Evolutionary conservation across 1,140 invertebrate genomes (phyloP).

Genomic region (Trachymyrmex septentrionalis): DNA sequence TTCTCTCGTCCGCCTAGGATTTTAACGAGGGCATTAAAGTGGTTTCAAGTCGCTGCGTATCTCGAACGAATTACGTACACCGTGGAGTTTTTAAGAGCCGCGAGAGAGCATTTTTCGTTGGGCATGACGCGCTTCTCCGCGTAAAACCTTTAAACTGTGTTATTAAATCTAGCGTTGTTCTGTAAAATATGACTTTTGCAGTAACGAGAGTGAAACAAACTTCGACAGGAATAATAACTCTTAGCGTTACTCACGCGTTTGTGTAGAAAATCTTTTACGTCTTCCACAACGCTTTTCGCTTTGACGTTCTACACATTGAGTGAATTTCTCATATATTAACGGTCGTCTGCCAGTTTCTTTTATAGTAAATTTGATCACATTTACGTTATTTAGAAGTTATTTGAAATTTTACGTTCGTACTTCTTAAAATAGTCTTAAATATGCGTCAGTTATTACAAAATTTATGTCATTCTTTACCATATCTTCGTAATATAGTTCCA

Average conservation of each 20-base stretch:
- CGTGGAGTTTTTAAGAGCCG: constrained; percentile 62
- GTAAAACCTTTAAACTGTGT: constrained; percentile 31
- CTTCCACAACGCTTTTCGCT: background rate
- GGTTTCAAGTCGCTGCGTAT: constrained; percentile 75
- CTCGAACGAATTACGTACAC: constrained; percentile 76
- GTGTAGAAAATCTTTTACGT: background rate
- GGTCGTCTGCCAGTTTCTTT: background rate
- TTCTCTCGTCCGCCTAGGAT: constrained; percentile 57
- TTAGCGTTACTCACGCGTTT: background rate
- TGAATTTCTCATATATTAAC: constrained; percentile 19
- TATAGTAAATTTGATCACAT: constrained; percentile 26
- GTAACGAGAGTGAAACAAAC: background rate
- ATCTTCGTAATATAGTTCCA: constrained; percentile 9
- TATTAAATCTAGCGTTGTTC: constrained; percentile 46
- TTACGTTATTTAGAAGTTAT: constrained; percentile 29
- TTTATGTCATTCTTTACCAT: constrained; percentile 36
- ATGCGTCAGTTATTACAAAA: constrained; percentile 34
- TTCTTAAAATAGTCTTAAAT: constrained; percentile 51
- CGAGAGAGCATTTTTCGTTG: constrained; percentile 51
- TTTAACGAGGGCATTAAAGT: constrained; percentile 81
- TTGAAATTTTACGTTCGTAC: constrained; percentile 30
- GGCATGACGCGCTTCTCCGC: background rate
- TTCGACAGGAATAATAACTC: constrained; percentile 29
- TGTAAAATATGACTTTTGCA: constrained; percentile 48
- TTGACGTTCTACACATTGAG: background rate